phyloP scores from a whole-genome alignment of 2,888 invertebrate genomes.

The Eilema sororculum region DNA sequence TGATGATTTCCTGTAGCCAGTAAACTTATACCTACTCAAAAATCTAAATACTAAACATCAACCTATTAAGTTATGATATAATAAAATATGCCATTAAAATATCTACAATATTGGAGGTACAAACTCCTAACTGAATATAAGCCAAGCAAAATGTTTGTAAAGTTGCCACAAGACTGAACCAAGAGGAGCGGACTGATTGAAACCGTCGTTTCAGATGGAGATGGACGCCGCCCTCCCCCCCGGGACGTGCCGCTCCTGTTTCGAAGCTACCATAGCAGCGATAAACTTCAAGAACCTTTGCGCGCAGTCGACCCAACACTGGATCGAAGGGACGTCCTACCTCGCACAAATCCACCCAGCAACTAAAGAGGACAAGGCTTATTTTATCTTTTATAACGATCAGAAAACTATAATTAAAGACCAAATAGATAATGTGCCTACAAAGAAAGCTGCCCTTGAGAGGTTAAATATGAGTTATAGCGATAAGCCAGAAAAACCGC shows the following conservation, averaged over 20 bases:
- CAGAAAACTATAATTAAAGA: slow-evolving; percentile 57
- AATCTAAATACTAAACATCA: background rate
- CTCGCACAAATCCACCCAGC: slow-evolving; percentile 53
- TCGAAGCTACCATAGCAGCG: slow-evolving; percentile 62
- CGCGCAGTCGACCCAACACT: slow-evolving; percentile 62
- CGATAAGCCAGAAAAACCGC: slow-evolving; percentile 23
- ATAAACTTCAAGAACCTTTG: slow-evolving; percentile 65
- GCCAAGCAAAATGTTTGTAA: background rate
- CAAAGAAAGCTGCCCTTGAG: slow-evolving; percentile 48
- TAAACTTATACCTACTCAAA: background rate
- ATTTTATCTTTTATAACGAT: slow-evolving; percentile 60
- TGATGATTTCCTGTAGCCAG: background rate
- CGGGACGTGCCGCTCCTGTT: slow-evolving; percentile 70
- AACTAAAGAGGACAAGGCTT: slow-evolving; percentile 56
- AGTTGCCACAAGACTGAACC: slow-evolving; percentile 26
- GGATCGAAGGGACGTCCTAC: slow-evolving; percentile 58
- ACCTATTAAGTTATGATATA: background rate
- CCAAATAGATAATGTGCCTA: slow-evolving; percentile 41
- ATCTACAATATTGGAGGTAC: background rate
- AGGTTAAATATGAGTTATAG: slow-evolving; percentile 52
- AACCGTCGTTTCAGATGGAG: slow-evolving; percentile 80
- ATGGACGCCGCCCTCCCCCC: slow-evolving; percentile 67
- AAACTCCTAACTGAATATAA: background rate
- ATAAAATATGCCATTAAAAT: background rate
- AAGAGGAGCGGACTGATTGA: slow-evolving; percentile 73